Evolutionary conservation across 2,888 invertebrate genomes (phyloP).

Genomic region (Meteorus colon): DNA sequence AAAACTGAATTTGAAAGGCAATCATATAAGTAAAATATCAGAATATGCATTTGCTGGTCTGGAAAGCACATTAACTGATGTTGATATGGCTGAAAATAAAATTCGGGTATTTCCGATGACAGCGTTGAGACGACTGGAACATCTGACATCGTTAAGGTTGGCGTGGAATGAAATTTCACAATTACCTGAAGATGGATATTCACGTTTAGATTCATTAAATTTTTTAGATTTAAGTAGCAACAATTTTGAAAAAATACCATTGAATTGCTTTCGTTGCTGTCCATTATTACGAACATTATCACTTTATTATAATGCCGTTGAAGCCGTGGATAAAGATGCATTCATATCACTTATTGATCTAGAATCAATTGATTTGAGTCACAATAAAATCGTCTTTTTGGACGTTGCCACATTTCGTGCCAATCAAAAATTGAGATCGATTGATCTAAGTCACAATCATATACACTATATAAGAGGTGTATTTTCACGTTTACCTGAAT

Average conservation of each 20-base stretch:
- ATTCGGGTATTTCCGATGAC: slow-evolving; percentile 87
- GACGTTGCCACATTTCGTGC: slow-evolving; percentile 84
- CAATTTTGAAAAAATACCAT: slow-evolving; percentile 84
- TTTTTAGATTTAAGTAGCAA: slow-evolving; percentile 91
- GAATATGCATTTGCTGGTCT: slow-evolving; percentile 89
- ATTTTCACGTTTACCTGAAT: slow-evolving; percentile 85
- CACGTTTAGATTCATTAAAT: slow-evolving; percentile 81
- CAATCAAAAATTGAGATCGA: slow-evolving; percentile 85
- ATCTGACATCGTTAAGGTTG: slow-evolving; percentile 80
- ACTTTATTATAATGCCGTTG: slow-evolving; percentile 89
- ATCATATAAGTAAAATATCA: slow-evolving; percentile 85
- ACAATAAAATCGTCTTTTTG: slow-evolving; percentile 88
- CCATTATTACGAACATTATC: slow-evolving; percentile 86
- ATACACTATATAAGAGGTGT: slow-evolving; percentile 89
- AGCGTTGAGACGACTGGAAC: slow-evolving; percentile 84
- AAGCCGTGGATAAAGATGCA: slow-evolving; percentile 83
- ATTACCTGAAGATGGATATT: slow-evolving; percentile 83
- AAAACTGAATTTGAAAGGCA: slow-evolving; percentile 88
- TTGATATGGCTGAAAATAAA: slow-evolving; percentile 92
- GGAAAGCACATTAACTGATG: slow-evolving; percentile 84
- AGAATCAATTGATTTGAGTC: slow-evolving; percentile 89
- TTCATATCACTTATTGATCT: slow-evolving; percentile 84
- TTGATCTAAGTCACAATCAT: slow-evolving; percentile 92
- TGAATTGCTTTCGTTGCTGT: slow-evolving; percentile 86
- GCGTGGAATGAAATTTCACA: slow-evolving; percentile 78